A percentile compares a stretch with the other conserved stretches of the same genome.
Conservation (phyloP, 2,797 vertebrate species). For the Loriculus beryllinus region DNA sequence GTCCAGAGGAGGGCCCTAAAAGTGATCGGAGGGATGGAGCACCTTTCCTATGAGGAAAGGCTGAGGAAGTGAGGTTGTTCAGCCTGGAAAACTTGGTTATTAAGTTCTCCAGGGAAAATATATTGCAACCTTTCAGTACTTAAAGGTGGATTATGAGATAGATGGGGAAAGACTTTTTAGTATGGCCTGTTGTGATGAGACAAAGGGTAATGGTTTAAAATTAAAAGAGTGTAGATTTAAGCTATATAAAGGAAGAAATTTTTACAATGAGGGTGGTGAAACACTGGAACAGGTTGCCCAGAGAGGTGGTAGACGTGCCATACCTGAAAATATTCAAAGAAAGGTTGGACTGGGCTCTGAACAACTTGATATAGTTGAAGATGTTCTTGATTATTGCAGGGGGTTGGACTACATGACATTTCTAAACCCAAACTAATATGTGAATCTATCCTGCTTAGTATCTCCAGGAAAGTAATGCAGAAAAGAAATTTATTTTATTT, state of each 20-base stretch:
- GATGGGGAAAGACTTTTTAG: not conserved
- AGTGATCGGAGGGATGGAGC: not conserved
- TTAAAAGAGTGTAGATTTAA: rapidly evolving
- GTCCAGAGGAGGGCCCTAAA: not conserved
- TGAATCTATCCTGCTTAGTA: not conserved
- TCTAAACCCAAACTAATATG: not conserved
- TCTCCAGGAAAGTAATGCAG: not conserved
- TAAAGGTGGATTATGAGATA: not conserved
- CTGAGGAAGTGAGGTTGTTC: not conserved
- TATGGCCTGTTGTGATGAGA: not conserved
- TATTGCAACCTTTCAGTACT: rapidly evolving
- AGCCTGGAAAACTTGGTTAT: not conserved
- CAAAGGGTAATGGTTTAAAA: not conserved
- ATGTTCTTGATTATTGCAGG: not conserved
- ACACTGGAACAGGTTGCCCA: not conserved
- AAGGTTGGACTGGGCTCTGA: not conserved
- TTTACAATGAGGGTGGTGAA: rapidly evolving
- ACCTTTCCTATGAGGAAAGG: not conserved
- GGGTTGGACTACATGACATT: not conserved
- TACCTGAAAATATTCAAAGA: not conserved
- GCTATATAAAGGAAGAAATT: rapidly evolving
- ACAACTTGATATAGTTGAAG: not conserved
- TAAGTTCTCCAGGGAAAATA: not conserved
- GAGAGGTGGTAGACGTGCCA: too few species aligned
- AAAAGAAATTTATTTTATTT: not conserved